Conservation (phyloP, 2,888 invertebrate genomes). For the Halictus quadricinctus region DNA sequence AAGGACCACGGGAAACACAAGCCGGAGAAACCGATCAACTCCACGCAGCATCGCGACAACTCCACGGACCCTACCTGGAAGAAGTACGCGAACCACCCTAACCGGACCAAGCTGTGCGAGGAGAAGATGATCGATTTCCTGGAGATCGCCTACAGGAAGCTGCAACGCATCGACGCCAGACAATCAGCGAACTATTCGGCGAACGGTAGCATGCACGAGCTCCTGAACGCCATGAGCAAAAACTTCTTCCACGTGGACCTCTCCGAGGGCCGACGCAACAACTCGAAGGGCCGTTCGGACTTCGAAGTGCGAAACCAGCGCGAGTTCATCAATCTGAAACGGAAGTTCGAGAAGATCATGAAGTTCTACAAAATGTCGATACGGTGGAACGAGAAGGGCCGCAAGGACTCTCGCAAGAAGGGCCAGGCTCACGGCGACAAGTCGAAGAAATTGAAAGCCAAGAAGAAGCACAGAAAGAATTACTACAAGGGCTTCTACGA, state of each 20-base stretch:
- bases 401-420: conserved; percentile 75
- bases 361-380: conserved; percentile 80
- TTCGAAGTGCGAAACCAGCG: conserved; percentile 77
- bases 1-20: conserved; percentile 69
- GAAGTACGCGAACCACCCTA: conserved; percentile 66
- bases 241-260: conserved; percentile 81
- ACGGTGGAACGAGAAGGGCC: conserved; percentile 79
- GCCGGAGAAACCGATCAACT: conserved; percentile 49
- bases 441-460: conserved; percentile 73
- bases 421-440: conserved; percentile 63
- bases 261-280: conserved; percentile 73
- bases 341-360: conserved; percentile 80
- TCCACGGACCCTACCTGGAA: conserved; percentile 55
- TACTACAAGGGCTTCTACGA: conserved; percentile 81
- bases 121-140: conserved; percentile 81
- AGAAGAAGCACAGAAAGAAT: conserved; percentile 76
- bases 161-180: conserved; percentile 78
- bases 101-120: conserved; percentile 74
- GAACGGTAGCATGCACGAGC: conserved; percentile 80
- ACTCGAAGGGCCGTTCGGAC: conserved; percentile 69
- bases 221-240: conserved; percentile 79
- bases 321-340: conserved; percentile 79
- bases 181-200: conserved; percentile 75
- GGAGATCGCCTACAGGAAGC: conserved; percentile 78
- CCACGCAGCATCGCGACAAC: conserved; percentile 51